Conservation (phyloP, 1,140 invertebrate genomes). For the Drosophila carrolli region DNA sequence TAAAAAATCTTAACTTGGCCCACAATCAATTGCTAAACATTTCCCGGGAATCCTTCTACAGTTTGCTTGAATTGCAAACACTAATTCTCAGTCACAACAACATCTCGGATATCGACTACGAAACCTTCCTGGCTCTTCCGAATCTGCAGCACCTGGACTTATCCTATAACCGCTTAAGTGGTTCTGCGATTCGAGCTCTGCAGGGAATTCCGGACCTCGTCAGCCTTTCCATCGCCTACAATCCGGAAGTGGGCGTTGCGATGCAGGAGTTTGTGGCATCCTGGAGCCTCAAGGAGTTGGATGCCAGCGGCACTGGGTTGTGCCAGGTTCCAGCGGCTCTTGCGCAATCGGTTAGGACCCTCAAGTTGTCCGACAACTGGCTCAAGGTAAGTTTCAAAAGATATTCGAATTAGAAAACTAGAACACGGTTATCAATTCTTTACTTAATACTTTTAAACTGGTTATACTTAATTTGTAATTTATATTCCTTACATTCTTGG, state of each 20-base stretch:
- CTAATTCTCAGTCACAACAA: constrained; percentile 86
- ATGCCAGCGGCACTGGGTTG: constrained; percentile 91
- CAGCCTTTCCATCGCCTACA: constrained; percentile 90
- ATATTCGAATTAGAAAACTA: neutral
- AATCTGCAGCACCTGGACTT: constrained; percentile 92
- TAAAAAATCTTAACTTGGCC: constrained; percentile 88
- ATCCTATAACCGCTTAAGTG: constrained; percentile 90
- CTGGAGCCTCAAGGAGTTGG: constrained; percentile 85
- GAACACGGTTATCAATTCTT: neutral
- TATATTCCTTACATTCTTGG: no score
- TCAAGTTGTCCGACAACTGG: constrained; percentile 91
- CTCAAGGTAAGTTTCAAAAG: constrained; percentile 62
- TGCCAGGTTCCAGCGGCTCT: constrained; percentile 92
- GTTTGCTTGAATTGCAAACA: constrained; percentile 83
- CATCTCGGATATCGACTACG: constrained; percentile 85
- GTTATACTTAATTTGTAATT: neutral
- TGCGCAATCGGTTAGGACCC: constrained; percentile 92
- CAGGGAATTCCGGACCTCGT: constrained; percentile 91
- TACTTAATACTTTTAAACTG: neutral
- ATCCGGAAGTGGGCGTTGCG: constrained; percentile 87
- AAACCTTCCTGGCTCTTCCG: constrained; percentile 88
- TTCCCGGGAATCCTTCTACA: constrained; percentile 82
- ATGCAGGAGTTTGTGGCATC: constrained; percentile 84
- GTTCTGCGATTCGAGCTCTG: constrained; percentile 89
- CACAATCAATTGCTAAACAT: constrained; percentile 83